phyloP scores from a whole-genome alignment of 2,888 invertebrate genomes.

The Drosophila kuntzei region DNA sequence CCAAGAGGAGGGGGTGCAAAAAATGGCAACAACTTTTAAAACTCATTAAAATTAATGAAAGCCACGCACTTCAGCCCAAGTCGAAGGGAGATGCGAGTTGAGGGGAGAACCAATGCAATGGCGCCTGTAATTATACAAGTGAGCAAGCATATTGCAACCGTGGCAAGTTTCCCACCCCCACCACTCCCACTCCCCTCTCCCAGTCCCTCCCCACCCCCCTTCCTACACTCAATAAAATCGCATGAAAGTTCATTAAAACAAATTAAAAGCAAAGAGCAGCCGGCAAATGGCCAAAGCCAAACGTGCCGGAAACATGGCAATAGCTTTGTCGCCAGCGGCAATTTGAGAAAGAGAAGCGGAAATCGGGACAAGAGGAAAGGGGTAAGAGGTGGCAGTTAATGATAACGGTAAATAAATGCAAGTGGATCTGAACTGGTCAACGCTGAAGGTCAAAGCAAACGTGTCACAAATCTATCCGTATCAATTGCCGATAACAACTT shows the following conservation, averaged over 20 bases:
- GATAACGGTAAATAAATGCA: slow-evolving; percentile 18
- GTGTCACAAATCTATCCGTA: slow-evolving; percentile 13
- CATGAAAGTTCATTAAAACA: slow-evolving; percentile 79
- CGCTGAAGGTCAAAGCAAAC: slow-evolving; percentile 8
- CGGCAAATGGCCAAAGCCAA: slow-evolving; percentile 57
- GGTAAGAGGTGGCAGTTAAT: not conserved
- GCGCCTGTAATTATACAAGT: slow-evolving; percentile 79
- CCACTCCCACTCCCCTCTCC: too few species aligned
- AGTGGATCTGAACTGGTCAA: slow-evolving; percentile 1
- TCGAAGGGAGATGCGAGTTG: slow-evolving; percentile 2
- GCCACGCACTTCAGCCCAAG: slow-evolving; percentile 74
- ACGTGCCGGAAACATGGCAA: slow-evolving; percentile 65
- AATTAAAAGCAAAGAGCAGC: slow-evolving; percentile 73
- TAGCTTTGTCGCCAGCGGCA: slow-evolving; percentile 33
- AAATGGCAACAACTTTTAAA: slow-evolving; percentile 77
- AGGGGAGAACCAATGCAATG: slow-evolving; percentile 57
- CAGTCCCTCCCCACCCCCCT: not conserved
- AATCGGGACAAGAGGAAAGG: not conserved
- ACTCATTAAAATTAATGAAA: slow-evolving; percentile 81
- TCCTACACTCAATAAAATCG: slow-evolving; percentile 58
- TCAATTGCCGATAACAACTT: slow-evolving; percentile 15
- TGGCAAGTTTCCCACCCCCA: slow-evolving; percentile 6
- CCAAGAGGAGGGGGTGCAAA: slow-evolving; percentile 15
- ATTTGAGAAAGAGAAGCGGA: not conserved
- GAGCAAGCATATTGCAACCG: slow-evolving; percentile 78